These are phyloP conservation scores for Sebastes melanostomus DNA, from an alignment of 2,797 vertebrate genomes.

Conservation along the genomic window DNA sequence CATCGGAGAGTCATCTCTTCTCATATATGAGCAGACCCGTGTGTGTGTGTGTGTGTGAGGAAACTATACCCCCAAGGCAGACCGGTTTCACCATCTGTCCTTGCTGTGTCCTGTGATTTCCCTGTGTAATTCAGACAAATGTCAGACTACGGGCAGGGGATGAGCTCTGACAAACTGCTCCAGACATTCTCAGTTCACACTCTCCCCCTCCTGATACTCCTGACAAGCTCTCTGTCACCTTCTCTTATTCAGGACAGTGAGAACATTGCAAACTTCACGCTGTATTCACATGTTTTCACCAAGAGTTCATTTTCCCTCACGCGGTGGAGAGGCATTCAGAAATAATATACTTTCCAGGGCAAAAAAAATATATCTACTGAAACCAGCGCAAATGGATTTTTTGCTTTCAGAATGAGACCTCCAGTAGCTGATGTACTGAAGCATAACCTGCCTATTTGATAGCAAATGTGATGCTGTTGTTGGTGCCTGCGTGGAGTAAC, in stretches of 20 bases:
- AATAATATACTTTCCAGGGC: not conserved
- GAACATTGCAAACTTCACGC: conserved; percentile 16
- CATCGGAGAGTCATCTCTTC: not conserved
- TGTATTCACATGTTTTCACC: conserved; percentile 3
- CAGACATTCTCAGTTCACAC: conserved; percentile 39
- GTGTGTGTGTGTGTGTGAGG: conserved; percentile 1
- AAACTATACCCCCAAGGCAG: conserved; percentile 51
- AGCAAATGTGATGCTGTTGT: not conserved
- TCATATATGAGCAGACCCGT: not conserved
- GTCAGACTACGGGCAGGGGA: conserved; percentile 65
- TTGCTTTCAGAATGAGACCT: not conserved
- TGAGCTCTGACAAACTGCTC: conserved; percentile 68
- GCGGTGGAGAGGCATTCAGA: not conserved
- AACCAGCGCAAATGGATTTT: not conserved
- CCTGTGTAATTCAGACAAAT: conserved; percentile 76
- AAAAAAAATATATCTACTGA: not conserved
- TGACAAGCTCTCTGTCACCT: conserved; percentile 33
- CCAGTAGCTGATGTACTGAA: not conserved
- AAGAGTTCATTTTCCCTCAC: not conserved
- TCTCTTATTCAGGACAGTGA: conserved; percentile 25
- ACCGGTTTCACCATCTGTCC: conserved; percentile 72
- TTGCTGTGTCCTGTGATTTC: conserved; percentile 69
- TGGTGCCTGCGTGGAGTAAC: conserved; percentile 2
- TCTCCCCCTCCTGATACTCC: conserved; percentile 1
- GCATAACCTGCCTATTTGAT: not conserved